These are phyloP conservation scores for Doris montereyensis DNA, from an alignment of 2,888 invertebrate species.

Conservation along the genomic window DNA sequence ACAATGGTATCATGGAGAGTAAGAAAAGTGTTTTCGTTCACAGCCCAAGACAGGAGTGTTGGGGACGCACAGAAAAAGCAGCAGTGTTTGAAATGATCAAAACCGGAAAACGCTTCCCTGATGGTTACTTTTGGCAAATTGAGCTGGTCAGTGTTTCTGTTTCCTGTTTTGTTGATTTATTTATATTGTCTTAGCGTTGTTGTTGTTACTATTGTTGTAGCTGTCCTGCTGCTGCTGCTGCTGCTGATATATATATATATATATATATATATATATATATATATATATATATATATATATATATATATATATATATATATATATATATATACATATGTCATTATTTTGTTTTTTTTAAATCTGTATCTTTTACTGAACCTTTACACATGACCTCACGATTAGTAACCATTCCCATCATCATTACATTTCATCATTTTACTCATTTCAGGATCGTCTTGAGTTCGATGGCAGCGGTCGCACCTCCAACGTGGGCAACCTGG, in stretches of 20 bases:
- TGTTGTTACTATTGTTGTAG: too few species aligned
- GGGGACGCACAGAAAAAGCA: conserved; percentile 68
- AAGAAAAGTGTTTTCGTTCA: too few species aligned
- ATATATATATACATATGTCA: neutral
- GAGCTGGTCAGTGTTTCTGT: conserved; percentile 66
- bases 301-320: neutral
- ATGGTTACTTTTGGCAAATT: conserved; percentile 69
- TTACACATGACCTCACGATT: neutral
- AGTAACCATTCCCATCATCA: neutral
- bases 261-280: neutral
- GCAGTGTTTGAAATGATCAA: conserved; percentile 64
- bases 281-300: neutral
- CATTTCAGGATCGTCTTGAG: conserved; percentile 57
- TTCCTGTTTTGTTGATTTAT: conserved; percentile 2
- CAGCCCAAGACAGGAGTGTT: conserved; percentile 68
- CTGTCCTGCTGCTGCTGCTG: too few species aligned
- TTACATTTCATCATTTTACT: neutral
- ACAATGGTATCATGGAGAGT: too few species aligned
- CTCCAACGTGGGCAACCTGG: conserved; percentile 56
- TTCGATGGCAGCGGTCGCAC: conserved; percentile 63
- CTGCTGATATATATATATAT: neutral
- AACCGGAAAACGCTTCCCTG: conserved; percentile 66
- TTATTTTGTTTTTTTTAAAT: neutral
- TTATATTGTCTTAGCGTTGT: too few species aligned
- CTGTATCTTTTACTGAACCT: too few species aligned